These are phyloP conservation scores for Drosophila birchii DNA, from an alignment of 2,888 invertebrate genomes.

Conservation along the genomic window DNA sequence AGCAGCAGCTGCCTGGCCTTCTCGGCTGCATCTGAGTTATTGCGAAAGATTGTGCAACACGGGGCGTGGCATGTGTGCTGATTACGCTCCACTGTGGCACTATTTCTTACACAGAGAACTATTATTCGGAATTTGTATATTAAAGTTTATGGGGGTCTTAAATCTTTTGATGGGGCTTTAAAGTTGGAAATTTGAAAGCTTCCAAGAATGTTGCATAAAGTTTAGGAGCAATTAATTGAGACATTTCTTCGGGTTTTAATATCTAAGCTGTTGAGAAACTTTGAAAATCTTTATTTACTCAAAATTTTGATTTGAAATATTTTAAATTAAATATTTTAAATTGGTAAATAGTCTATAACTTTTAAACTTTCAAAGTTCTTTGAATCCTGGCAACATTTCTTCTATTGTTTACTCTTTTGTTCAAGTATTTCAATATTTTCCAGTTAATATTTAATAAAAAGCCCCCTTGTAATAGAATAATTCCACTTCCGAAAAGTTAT, in stretches of 20 bases:
- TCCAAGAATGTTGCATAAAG: background rate
- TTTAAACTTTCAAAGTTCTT: no score
- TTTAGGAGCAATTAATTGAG: background rate
- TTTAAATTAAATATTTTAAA: no score
- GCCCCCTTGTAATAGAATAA: background rate
- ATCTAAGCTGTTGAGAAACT: no score
- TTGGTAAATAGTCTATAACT: no score
- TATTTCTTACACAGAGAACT: constrained; percentile 1
- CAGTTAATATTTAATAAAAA: background rate
- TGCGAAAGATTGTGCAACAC: constrained; percentile 74
- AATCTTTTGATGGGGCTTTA: background rate
- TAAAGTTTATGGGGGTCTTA: background rate
- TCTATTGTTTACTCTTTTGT: no score
- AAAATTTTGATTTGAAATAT: no score
- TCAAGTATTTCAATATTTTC: no score
- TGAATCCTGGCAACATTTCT: no score
- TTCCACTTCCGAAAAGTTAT: background rate
- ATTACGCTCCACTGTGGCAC: constrained; percentile 3
- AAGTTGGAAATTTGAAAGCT: background rate
- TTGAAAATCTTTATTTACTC: no score
- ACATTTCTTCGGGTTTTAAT: background rate
- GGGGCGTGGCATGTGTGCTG: constrained; percentile 42
- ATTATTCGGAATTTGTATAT: background rate
- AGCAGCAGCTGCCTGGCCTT: constrained; percentile 38
- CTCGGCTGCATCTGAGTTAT: constrained; percentile 62